Evolutionary conservation across 2,113 vertebrate genomes (phyloP).

Genomic region (Mirza zaza): DNA sequence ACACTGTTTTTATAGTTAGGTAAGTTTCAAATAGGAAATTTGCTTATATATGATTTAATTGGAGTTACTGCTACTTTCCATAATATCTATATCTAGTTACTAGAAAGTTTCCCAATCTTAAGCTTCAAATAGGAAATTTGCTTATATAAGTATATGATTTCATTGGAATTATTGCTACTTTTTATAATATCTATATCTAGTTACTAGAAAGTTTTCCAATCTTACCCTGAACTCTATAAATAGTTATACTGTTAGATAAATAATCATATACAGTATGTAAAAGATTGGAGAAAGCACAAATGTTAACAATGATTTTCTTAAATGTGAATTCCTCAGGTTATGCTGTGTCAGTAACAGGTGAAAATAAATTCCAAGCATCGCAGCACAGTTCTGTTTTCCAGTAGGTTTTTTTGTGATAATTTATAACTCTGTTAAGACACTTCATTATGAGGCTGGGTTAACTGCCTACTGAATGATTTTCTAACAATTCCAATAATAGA

Average conservation of each 20-base stretch:
- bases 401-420: conserved; percentile 17
- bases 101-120: conserved; percentile 4
- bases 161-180: background rate
- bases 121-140: background rate
- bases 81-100: background rate
- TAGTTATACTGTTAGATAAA: background rate
- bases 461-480: background rate
- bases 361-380: conserved; percentile 34
- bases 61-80: background rate
- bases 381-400: background rate
- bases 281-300: background rate
- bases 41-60: background rate
- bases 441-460: conserved; percentile 7
- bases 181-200: background rate
- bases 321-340: conserved; percentile 13
- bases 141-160: background rate
- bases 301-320: conserved; percentile 18
- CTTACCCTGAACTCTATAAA: background rate
- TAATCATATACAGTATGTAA: background rate
- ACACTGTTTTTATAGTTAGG: background rate
- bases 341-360: background rate
- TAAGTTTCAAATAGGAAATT: background rate
- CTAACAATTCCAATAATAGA: conserved; percentile 32
- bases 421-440: conserved; percentile 26
- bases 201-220: background rate